Base-by-base conservation (phyloP, 2,888 invertebrate genomes). In the Trissolcus japonicus region DNA sequence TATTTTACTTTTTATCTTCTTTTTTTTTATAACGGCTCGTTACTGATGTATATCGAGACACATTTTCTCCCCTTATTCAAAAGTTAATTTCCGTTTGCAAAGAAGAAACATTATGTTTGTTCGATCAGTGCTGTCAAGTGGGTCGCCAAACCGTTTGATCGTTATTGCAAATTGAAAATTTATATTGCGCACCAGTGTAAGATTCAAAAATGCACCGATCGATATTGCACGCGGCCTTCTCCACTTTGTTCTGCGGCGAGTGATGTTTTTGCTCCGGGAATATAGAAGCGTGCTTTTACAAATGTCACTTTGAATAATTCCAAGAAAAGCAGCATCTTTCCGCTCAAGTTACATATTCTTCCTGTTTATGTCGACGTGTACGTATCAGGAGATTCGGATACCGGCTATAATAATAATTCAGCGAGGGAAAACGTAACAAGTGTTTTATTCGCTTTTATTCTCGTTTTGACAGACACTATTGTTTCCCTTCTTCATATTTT, bases 251-350 rank as follows among this genome's bases (percentile, higher is more conserved):
- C 59, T 46, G 41, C 60, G 53, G 46, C 43, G n/a, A 53, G 17
- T 43, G 54, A 62, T 53, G 67, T 76, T 71, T 72, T 71, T 62
- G 35, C 69, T 46, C n/a, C 41, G 54, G 53, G 67, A 59, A 41
- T 48, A 50, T 46, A 17, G 69, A 51, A 61, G 56, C 65, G 19
- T 69, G 65, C 76, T 76, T 56, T 43, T 56, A 61, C 61, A 66
- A 69, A 75, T 66, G 76, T 76, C 76, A 71, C 69, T 76, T 66
- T 71, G 59, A 76, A 76, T 76, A 69, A 76, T 69, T 76, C 53
- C 65, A 71, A 35, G 50, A 50, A 71, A 71, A 71, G 69, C 55
- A 60, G 61, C 51, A 57, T 55, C 61, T 56, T 61, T 71, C 56
- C 59, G 65, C 56, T 76, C 19, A 59, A 61, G 66, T 66, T 65